Evolutionary conservation across 2,113 vertebrate species (phyloP).

Genomic region (Hemichromis elongatus): DNA sequence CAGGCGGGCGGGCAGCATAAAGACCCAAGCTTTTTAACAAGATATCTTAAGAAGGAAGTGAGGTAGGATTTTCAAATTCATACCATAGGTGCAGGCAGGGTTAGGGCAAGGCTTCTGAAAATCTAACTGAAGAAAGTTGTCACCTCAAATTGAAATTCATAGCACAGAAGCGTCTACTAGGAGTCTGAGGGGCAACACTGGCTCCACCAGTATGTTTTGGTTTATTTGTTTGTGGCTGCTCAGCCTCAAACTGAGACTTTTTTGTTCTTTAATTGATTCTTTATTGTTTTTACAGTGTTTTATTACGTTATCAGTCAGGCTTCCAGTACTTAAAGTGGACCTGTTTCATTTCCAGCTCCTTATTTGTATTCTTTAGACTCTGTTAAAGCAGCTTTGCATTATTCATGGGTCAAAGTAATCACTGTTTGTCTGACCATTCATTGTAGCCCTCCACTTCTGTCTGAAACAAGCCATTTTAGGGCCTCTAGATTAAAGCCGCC

Average conservation of each 20-base stretch:
- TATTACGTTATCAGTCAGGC: not conserved
- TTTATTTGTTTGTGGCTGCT: not conserved
- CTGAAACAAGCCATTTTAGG: not conserved
- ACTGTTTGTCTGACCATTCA: not conserved
- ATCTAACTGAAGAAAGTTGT: not conserved
- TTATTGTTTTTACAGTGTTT: not conserved
- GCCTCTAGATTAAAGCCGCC: not conserved
- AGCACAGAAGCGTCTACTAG: not conserved
- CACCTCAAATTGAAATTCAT: not conserved
- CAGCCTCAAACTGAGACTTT: not conserved
- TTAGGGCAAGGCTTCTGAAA: not conserved
- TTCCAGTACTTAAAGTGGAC: not conserved
- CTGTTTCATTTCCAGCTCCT: not conserved
- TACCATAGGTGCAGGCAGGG: not conserved
- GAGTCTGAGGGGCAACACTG: not conserved
- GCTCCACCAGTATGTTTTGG: not conserved
- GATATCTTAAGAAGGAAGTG: not conserved
- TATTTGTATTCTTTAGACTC: not conserved
- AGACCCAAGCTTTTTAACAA: not conserved
- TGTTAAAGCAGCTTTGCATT: not conserved
- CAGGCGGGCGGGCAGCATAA: not conserved
- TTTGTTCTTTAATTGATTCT: not conserved
- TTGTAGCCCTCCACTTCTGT: not conserved
- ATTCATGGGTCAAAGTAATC: not conserved
- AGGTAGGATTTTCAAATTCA: not conserved